These are phyloP conservation scores for Cryptops parisi DNA, from an alignment of 2,888 invertebrate genomes.

Conservation along the genomic window DNA sequence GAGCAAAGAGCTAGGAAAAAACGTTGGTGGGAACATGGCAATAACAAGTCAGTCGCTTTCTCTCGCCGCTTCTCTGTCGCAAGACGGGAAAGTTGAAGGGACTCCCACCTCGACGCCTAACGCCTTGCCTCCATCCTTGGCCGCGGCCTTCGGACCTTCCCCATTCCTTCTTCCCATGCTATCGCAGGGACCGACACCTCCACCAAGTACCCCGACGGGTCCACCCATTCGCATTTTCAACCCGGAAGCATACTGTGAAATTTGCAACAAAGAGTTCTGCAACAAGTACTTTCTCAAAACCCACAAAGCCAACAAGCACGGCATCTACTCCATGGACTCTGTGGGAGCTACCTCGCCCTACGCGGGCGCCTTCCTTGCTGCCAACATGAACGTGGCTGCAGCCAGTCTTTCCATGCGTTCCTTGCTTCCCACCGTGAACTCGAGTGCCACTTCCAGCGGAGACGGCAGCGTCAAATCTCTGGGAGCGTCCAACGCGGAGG, in stretches of 20 bases:
- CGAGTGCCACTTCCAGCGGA: not conserved
- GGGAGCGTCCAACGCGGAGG: conserved; percentile 27
- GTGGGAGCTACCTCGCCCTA: conserved; percentile 21
- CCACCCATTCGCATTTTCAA: conserved; percentile 20
- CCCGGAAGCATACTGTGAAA: conserved; percentile 91
- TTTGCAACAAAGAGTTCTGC: conserved; percentile 97
- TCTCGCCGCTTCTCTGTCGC: conserved; percentile 3
- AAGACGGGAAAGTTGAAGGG: not conserved
- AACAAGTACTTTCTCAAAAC: conserved; percentile 97
- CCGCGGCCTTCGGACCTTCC: conserved; percentile 12
- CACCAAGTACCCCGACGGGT: conserved; percentile 2
- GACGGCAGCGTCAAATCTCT: not conserved
- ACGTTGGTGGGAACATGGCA: not conserved
- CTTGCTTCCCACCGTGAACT: conserved; percentile 5
- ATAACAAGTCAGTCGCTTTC: not conserved
- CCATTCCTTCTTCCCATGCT: conserved; percentile 13
- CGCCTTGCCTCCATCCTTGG: conserved; percentile 3
- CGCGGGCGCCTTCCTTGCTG: conserved; percentile 24
- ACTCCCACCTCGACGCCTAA: not conserved
- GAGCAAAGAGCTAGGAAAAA: not conserved
- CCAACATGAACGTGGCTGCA: conserved; percentile 14
- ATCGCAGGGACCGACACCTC: conserved; percentile 10
- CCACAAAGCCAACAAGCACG: conserved; percentile 20
- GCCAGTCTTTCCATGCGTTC: conserved; percentile 9
- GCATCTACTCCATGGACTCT: conserved; percentile 18